These are phyloP conservation scores for Eremophila alpestris DNA, from an alignment of 2,797 vertebrate genomes.

Conservation along the genomic window DNA sequence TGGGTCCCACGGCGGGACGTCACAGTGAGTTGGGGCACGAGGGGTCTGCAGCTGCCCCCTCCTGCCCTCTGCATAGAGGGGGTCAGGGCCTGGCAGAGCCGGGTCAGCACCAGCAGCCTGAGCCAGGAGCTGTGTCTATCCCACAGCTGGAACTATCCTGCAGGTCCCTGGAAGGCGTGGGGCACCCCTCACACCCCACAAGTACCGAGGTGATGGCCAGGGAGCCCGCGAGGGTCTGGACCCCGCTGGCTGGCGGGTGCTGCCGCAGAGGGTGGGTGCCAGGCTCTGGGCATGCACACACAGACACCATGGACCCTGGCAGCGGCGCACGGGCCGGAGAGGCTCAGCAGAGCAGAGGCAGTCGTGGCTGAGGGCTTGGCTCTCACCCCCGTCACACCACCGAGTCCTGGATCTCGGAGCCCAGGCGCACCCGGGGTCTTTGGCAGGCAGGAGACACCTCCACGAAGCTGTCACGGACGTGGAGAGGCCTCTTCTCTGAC, in stretches of 20 bases:
- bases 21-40: neutral
- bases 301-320: neutral
- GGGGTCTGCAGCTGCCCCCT: neutral
- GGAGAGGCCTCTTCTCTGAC: constrained; percentile 87
- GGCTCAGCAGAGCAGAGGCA: constrained; percentile 44
- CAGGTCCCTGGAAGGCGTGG: neutral
- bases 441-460: constrained; percentile 89
- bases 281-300: constrained; percentile 31
- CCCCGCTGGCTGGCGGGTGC: neutral
- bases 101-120: neutral
- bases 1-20: neutral
- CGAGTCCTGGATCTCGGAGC: constrained; percentile 96
- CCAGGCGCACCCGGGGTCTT: constrained; percentile 92
- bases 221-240: neutral
- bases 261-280: neutral
- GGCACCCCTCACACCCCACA: neutral
- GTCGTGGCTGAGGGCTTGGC: rapidly evolving
- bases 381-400: constrained; percentile 82
- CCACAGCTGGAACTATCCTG: neutral
- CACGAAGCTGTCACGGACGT: constrained; percentile 87
- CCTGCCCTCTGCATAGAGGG: constrained; percentile 53
- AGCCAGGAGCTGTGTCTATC: neutral
- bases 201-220: neutral
- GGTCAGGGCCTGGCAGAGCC: neutral
- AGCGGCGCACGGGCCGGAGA: rapidly evolving